Conservation (phyloP, 2,113 vertebrate genomes). For the Holacanthus passer region DNA sequence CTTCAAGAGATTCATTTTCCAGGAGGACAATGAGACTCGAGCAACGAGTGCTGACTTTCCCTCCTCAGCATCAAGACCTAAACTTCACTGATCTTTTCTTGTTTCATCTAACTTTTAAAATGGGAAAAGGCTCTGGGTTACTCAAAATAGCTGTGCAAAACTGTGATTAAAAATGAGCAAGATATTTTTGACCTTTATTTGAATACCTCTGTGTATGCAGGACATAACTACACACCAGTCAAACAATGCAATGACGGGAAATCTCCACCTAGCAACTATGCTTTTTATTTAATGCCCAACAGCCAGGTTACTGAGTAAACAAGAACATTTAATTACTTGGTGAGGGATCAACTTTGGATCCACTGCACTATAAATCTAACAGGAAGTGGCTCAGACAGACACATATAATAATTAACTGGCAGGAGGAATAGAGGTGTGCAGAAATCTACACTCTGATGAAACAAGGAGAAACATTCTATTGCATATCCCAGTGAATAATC, state of each 20-base stretch:
- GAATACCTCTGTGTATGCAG: background rate
- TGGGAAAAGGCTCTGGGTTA: background rate
- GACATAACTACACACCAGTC: background rate
- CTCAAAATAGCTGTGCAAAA: background rate
- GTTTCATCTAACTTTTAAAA: no score
- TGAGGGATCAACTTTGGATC: background rate
- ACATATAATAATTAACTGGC: background rate
- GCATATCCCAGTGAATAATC: background rate
- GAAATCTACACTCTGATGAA: background rate
- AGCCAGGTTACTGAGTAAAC: background rate
- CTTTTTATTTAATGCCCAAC: background rate
- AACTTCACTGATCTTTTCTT: background rate
- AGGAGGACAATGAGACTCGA: background rate
- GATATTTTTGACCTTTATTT: background rate
- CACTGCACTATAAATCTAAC: background rate
- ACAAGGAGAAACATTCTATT: background rate
- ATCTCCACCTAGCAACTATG: background rate
- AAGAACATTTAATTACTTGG: background rate
- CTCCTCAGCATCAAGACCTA: background rate
- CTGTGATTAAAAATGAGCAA: background rate
- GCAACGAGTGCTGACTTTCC: no score
- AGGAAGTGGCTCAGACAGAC: background rate
- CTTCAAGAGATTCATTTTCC: background rate
- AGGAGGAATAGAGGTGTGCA: background rate
- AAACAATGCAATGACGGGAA: background rate